Base-by-base conservation (phyloP, 1,140 invertebrate genomes). In the Rhyzopertha dominica region DNA sequence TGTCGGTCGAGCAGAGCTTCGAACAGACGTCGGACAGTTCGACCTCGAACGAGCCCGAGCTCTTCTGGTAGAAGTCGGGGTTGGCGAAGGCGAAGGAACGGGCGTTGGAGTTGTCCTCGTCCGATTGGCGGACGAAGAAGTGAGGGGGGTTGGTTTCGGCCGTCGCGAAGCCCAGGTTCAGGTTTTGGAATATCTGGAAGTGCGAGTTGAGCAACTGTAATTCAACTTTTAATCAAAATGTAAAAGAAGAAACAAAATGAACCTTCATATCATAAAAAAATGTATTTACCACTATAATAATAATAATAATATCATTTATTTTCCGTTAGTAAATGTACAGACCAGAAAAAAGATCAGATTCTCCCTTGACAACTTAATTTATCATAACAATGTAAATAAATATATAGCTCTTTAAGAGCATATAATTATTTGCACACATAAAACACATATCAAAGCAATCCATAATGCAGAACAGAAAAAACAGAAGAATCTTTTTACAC, bases 1-100 rank as follows among this genome's bases (percentile, higher is more conserved):
- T 89, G 30, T 88, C 80, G 29, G 80, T 77, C 0, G 84, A 81
- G 62, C 85, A 82, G 25, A 89, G 67, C 55, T 84, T 78, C 9
- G 85, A 86, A 61, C 85, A 90, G 29, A 85, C 78, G 12, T 86
- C 81, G 0, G 85, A 85, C n/a, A 91, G 65, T 13, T 66, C 61
- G 29, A 67, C 58, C 36, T 67, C 65, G 37, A 61, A 67, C 17
- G 58, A 61, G 18, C 56, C 61, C 8, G 54, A 61, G 51, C 57
- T 51, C 45, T 56, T 50, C 17, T 43, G 32, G 5, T 22, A 23
- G 3, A 23, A 14, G n/a, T 20, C 12, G 8, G 17, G 9, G 35
- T 5, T 10, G 35, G 22, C 35, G 14, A 37, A 5, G 8, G 22
- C 30, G 14, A 37, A 14, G 8, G 35, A n/a, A 22, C 10, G 28